These are phyloP conservation scores for Volucella inflata DNA, from an alignment of 2,888 invertebrate species.

Conservation along the genomic window DNA sequence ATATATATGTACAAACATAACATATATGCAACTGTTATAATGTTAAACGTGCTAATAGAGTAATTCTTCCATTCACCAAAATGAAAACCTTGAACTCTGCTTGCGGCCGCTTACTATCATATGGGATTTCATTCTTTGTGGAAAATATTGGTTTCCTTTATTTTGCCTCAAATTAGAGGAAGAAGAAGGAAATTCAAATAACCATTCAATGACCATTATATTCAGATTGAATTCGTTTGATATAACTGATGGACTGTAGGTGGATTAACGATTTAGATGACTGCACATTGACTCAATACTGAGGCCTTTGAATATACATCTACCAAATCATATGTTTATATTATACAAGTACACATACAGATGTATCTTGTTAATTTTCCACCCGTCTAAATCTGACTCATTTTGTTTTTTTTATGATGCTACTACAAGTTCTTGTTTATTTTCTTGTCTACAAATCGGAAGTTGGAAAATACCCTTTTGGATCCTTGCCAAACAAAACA, in stretches of 20 bases:
- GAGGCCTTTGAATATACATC: not conserved
- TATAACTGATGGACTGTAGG: not conserved
- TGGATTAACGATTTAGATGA: conserved; percentile 32
- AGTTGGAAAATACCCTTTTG: conserved; percentile 39
- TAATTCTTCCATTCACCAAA: conserved; percentile 68
- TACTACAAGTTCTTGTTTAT: conserved; percentile 40
- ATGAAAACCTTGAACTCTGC: conserved; percentile 44
- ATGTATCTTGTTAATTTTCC: conserved; percentile 16
- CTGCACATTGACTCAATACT: conserved; percentile 64
- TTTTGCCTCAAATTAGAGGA: not conserved
- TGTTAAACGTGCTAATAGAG: conserved; percentile 65
- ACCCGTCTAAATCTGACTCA: conserved; percentile 49
- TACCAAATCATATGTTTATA: too few species aligned
- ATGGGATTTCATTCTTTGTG: conserved; percentile 4
- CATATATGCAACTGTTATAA: conserved; percentile 58
- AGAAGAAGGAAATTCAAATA: conserved; percentile 24
- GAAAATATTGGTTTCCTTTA: conserved; percentile 20
- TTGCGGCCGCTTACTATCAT: conserved; percentile 13
- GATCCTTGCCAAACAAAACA: conserved; percentile 50
- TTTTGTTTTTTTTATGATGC: conserved; percentile 6
- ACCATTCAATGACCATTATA: conserved; percentile 55
- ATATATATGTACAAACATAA: too few species aligned
- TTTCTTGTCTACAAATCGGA: conserved; percentile 46
- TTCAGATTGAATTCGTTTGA: conserved; percentile 42
- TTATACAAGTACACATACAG: too few species aligned